A percentile compares a stretch with the other conserved stretches of the same genome.
phyloP scores from a whole-genome alignment of 2,113 vertebrate species.

The Eleginops maclovinus region DNA sequence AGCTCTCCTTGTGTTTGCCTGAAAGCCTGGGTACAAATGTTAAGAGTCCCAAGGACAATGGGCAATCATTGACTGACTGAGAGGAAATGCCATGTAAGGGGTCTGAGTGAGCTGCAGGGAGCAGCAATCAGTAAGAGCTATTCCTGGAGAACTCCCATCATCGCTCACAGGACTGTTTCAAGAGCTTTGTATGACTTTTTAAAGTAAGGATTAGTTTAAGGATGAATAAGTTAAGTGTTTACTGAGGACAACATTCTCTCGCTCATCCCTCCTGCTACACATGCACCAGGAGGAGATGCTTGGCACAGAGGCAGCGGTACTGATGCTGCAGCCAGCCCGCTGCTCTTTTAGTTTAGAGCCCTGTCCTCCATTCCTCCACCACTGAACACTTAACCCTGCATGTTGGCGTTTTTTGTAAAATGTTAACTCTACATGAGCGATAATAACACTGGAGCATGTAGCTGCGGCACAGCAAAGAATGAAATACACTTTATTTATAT shows the following conservation, averaged over 20 bases:
- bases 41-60: constrained; percentile 29
- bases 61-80: constrained; percentile 10
- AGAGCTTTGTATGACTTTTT: background rate
- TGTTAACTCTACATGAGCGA: too few species aligned
- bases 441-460: background rate
- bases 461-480: too few species aligned
- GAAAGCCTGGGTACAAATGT: constrained; percentile 1
- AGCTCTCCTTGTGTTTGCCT: background rate
- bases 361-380: background rate
- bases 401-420: too few species aligned
- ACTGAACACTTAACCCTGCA: too few species aligned
- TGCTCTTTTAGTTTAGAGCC: background rate
- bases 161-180: background rate
- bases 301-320: constrained; percentile 12
- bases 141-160: constrained; percentile 6
- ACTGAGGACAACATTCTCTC: background rate
- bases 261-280: background rate
- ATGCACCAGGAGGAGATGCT: background rate
- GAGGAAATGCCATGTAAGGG: constrained; percentile 24
- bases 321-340: constrained; percentile 41
- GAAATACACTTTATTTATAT: too few species aligned
- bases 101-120: background rate
- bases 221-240: background rate
- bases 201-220: background rate
- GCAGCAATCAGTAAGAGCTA: background rate